Evolutionary conservation across 2,888 invertebrate genomes (phyloP).

Genomic region (Pinctada fucata): DNA sequence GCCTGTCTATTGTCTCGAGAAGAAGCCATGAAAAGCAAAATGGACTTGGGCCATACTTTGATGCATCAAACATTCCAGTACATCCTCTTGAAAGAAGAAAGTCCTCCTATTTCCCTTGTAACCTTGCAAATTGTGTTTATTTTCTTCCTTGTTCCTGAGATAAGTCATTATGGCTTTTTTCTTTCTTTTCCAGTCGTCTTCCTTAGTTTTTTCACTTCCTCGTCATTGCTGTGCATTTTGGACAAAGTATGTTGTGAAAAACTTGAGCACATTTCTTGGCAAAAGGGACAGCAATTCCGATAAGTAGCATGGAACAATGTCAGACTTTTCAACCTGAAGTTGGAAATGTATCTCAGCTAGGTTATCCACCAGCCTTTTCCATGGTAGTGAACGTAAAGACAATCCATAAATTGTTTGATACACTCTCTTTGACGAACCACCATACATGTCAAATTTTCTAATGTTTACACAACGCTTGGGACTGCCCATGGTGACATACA

Average conservation of each 20-base stretch:
- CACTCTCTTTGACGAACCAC: no score
- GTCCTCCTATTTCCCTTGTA: slow-evolving; percentile 13
- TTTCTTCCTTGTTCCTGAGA: slow-evolving; percentile 6
- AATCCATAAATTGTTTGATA: no score
- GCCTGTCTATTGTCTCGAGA: neutral
- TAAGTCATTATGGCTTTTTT: neutral
- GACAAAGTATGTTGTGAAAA: slow-evolving; percentile 13
- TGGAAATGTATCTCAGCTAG: no score
- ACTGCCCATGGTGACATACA: no score
- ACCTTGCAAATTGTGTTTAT: slow-evolving; percentile 11
- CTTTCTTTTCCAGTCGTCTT: slow-evolving; percentile 7
- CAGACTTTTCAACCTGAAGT: no score
- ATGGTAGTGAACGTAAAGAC: no score
- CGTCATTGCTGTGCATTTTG: slow-evolving; percentile 13
- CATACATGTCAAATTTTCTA: no score
- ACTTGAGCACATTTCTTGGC: slow-evolving; percentile 9
- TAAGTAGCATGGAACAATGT: no score
- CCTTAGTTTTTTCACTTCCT: slow-evolving; percentile 1
- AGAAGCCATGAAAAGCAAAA: slow-evolving; percentile 14
- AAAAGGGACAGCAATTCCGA: slow-evolving; percentile 27
- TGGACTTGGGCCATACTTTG: slow-evolving; percentile 25
- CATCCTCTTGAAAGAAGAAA: slow-evolving; percentile 15
- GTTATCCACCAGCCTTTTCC: no score
- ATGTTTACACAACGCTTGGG: no score
- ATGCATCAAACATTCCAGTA: neutral